Base-by-base conservation (phyloP, 2,113 vertebrate genomes). In the Columba livia region DNA sequence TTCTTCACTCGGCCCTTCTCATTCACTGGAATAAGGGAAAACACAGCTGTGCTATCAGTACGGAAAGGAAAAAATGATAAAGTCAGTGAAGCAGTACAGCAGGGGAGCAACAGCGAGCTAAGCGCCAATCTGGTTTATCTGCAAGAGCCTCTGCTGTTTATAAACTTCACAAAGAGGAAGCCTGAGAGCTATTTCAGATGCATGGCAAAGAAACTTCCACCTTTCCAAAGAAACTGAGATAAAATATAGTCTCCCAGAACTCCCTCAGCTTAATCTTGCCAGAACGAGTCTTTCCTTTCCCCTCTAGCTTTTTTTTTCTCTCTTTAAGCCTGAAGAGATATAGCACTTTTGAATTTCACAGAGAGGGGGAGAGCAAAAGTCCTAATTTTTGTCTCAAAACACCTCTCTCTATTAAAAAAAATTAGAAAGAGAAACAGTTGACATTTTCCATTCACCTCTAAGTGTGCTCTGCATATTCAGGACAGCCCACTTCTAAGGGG, bases 161-260 rank as follows among this genome's bases (percentile, higher is more conserved):
- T 51, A 89, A 87, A 79, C 81, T 82, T n/a, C 64, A 85, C 62
- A 65, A 64, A 87, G 74, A 89, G 64, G 85, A 86, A 96, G 85
- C 31, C 48, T 62, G 71, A 86, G 85, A 92, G 85, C 85, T 93
- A 93, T 80, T 90, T 84, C 2, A 2, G 72, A 93, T 1, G 4
- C 56, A 25, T 10, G 14, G 82, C 48, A 88, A 61, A 83, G 82
- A 83, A 74, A 88, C 56, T 60, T 86, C 75, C 82, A 95, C 65
- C 53, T 92, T 91, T 73, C 74, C 85, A 80, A 79, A 88, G 71
- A 96, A 89, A 90, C 78, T 51, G 88, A 93, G 89, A 94, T 73
- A 90, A 96, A 91, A 95, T 86, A 79, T 1, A 60, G 75, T 60
- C 51, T 90, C 47, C 31, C 51, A 90, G 58, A 78, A 94, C 69